phyloP scores from a whole-genome alignment of 2,797 vertebrate genomes.

The Meriones psammophilus region DNA sequence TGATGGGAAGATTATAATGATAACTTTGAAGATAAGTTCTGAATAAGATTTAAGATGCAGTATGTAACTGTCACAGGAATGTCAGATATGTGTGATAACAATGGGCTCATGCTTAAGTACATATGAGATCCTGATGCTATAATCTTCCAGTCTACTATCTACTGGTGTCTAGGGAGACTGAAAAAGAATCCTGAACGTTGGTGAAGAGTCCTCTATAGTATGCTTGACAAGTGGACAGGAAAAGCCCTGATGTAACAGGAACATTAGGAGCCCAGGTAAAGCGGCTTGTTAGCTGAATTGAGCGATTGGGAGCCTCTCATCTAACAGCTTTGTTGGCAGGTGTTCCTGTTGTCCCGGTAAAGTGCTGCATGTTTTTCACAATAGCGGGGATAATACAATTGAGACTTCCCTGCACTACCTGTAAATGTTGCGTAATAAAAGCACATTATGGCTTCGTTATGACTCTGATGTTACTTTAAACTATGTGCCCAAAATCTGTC shows the following conservation, averaged over 20 bases:
- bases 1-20: slow-evolving; percentile 56
- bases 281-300: slow-evolving; percentile 84
- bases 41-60: slow-evolving; percentile 74
- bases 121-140: slow-evolving; percentile 52
- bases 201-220: slow-evolving; percentile 68
- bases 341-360: slow-evolving; percentile 75
- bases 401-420: slow-evolving; percentile 49
- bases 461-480: slow-evolving; percentile 64
- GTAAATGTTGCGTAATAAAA: slow-evolving; percentile 67
- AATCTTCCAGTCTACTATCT: slow-evolving; percentile 67
- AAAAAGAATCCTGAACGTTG: slow-evolving; percentile 51
- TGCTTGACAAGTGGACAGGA: slow-evolving; percentile 77
- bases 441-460: slow-evolving; percentile 61
- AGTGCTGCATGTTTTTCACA: slow-evolving; percentile 77
- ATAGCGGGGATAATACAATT: slow-evolving; percentile 44
- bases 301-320: slow-evolving; percentile 80
- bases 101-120: slow-evolving; percentile 50
- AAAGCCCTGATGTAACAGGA: slow-evolving; percentile 54
- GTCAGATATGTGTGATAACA: slow-evolving; percentile 53
- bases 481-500: background rate
- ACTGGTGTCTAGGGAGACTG: slow-evolving; percentile 70
- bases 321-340: slow-evolving; percentile 84
- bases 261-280: slow-evolving; percentile 83
- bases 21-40: slow-evolving; percentile 50
- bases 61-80: slow-evolving; percentile 61